Evolutionary conservation across 1,140 invertebrate genomes (phyloP).

Genomic region (Leptopilina clavipes): DNA sequence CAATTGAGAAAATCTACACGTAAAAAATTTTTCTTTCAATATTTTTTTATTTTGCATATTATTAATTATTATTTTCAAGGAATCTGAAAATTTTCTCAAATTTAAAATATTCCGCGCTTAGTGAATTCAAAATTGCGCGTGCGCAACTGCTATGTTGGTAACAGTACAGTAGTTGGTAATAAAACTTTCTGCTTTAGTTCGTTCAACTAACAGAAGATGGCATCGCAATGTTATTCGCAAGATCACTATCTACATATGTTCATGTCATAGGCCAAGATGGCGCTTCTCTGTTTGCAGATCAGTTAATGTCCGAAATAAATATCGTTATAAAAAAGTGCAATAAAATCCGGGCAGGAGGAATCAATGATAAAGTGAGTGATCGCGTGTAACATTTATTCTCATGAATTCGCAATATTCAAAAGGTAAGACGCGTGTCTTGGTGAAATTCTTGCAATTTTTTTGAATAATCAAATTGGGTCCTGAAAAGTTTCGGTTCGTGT

Average conservation of each 20-base stretch:
- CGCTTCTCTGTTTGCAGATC: constrained; percentile 70
- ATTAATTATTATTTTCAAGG: no score
- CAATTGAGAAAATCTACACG: no score
- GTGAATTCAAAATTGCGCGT: no score
- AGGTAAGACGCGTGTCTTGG: neutral
- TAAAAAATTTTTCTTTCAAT: no score
- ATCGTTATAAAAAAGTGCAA: constrained; percentile 57
- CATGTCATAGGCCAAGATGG: constrained; percentile 62
- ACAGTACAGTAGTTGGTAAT: no score
- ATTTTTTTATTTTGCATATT: no score
- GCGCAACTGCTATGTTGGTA: no score
- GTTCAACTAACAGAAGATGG: no score
- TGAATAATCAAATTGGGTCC: constrained; percentile 1
- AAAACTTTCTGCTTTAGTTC: no score
- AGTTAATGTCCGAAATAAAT: constrained; percentile 68
- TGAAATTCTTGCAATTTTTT: neutral
- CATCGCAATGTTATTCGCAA: no score
- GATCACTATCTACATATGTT: neutral
- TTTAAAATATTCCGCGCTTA: no score
- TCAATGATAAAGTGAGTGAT: constrained; percentile 35
- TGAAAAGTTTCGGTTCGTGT: constrained; percentile 34
- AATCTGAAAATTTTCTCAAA: no score
- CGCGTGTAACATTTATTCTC: constrained; percentile 17
- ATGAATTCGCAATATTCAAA: constrained; percentile 12
- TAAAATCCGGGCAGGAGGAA: constrained; percentile 48